phyloP scores from a whole-genome alignment of 1,140 invertebrate genomes.

The Drosophila pachea region DNA sequence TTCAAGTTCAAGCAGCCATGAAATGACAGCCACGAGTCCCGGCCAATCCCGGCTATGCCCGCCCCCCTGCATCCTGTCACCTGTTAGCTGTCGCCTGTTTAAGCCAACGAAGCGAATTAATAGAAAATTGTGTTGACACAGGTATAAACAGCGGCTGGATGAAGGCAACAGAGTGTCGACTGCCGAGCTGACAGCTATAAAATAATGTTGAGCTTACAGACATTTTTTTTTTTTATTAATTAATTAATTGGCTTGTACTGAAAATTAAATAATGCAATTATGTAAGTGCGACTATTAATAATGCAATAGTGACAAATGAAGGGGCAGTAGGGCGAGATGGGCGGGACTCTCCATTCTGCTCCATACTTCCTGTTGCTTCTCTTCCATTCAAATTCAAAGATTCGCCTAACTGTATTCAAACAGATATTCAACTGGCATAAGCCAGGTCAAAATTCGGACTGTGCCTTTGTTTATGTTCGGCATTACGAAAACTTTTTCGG shows the following conservation, averaged over 20 bases:
- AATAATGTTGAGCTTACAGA: too few species aligned
- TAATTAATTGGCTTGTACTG: too few species aligned
- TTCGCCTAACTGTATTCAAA: constrained; percentile 38
- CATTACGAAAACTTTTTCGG: constrained; percentile 51
- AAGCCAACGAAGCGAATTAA: constrained; percentile 27
- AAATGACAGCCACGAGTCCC: constrained; percentile 55
- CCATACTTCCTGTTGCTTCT: too few species aligned
- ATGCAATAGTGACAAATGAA: background rate
- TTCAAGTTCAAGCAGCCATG: constrained; percentile 62
- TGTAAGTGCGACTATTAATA: too few species aligned
- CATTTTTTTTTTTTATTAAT: too few species aligned
- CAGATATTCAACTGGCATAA: constrained; percentile 26
- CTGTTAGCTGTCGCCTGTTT: constrained; percentile 12
- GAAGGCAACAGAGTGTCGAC: background rate
- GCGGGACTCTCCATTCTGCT: too few species aligned
- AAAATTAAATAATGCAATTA: background rate
- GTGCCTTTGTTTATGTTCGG: constrained; percentile 49
- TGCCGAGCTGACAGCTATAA: too few species aligned
- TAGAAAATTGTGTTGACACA: constrained; percentile 36
- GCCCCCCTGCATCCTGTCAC: constrained; percentile 21
- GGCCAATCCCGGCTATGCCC: too few species aligned
- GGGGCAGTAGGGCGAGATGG: too few species aligned
- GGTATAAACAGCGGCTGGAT: background rate
- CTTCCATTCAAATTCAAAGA: background rate
- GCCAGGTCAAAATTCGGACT: constrained; percentile 31